Evolutionary conservation across 2,113 vertebrate species (phyloP).

Genomic region (Isichthys henryi): DNA sequence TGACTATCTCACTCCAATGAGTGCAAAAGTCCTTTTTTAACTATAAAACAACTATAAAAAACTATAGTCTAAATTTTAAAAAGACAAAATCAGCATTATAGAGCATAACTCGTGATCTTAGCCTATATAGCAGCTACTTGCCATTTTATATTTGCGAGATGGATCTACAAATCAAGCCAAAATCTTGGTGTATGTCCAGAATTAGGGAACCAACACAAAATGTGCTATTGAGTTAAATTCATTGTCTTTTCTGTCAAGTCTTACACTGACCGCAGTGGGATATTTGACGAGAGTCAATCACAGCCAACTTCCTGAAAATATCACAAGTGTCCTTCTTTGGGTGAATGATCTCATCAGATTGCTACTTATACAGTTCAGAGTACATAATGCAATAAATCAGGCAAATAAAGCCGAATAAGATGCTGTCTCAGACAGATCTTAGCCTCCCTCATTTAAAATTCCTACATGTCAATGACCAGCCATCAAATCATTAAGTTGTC

Average conservation of each 20-base stretch:
- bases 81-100: neutral
- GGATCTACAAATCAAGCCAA: neutral
- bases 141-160: neutral
- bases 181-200: neutral
- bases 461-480: neutral
- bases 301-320: neutral
- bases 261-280: neutral
- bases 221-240: neutral
- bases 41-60: neutral
- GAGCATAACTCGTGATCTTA: neutral
- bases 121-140: neutral
- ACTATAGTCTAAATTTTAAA: neutral
- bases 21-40: neutral
- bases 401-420: neutral
- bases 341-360: neutral
- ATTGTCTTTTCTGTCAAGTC: neutral
- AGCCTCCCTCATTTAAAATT: neutral
- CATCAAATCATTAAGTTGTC: neutral
- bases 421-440: neutral
- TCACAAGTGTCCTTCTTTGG: neutral
- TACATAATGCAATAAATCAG: neutral
- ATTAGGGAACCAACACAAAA: neutral
- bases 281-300: neutral
- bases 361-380: neutral
- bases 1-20: neutral